Conservation (phyloP, 2,888 invertebrate genomes). For the Troides oblongomaculatus region DNA sequence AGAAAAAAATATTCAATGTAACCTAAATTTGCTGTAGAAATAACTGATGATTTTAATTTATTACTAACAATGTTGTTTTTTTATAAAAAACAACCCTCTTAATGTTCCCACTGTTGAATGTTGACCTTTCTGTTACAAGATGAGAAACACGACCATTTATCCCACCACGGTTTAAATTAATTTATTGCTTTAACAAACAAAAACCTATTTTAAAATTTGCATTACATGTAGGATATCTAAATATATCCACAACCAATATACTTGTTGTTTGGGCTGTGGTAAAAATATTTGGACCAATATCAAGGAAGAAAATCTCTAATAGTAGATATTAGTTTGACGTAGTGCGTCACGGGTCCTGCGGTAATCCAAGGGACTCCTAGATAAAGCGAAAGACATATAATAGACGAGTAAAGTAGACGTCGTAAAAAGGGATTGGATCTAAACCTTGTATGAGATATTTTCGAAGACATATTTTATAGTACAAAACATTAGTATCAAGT, state of each 20-base stretch:
- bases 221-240: too few species aligned
- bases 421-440: conserved; percentile 25
- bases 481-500: background rate
- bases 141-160: too few species aligned
- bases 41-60: too few species aligned
- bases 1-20: too few species aligned
- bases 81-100: too few species aligned
- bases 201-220: too few species aligned
- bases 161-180: too few species aligned
- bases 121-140: too few species aligned
- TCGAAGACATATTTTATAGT: background rate
- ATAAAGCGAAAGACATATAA: conserved; percentile 26
- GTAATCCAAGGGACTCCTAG: conserved; percentile 25
- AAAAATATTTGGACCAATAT: conserved; percentile 23
- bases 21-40: too few species aligned
- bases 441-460: conserved; percentile 10
- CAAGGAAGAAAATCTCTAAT: conserved; percentile 23
- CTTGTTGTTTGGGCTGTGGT: conserved; percentile 14
- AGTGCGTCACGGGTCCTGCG: conserved; percentile 20
- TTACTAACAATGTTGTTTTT: too few species aligned
- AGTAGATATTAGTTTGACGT: conserved; percentile 23
- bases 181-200: too few species aligned
- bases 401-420: conserved; percentile 25
- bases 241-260: conserved; percentile 5
- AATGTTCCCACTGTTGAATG: too few species aligned